These are phyloP conservation scores for Orientallactaga sibirica DNA, from an alignment of 2,797 vertebrate genomes.

Conservation along the genomic window DNA sequence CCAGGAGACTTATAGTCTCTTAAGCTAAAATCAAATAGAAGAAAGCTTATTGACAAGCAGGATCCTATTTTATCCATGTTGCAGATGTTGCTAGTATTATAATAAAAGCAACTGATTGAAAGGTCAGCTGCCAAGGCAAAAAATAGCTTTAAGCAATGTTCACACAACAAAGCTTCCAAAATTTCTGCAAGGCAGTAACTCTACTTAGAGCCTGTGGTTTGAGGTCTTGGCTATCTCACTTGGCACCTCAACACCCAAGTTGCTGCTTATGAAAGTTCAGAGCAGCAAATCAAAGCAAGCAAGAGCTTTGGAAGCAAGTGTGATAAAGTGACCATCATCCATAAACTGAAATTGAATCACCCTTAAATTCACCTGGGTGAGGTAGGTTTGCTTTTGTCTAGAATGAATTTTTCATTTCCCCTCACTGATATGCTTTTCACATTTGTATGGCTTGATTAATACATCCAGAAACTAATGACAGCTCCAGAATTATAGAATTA, in stretches of 20 bases:
- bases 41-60: conserved; percentile 85
- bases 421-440: conserved; percentile 82
- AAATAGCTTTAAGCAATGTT: conserved; percentile 87
- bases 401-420: conserved; percentile 78
- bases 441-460: conserved; percentile 84
- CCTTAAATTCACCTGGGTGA: conserved; percentile 61
- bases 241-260: conserved; percentile 81
- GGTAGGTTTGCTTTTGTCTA: conserved; percentile 72
- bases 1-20: conserved; percentile 71
- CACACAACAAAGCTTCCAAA: conserved; percentile 86
- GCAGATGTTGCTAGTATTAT: conserved; percentile 87
- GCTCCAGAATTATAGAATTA: conserved; percentile 79
- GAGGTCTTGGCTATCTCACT: conserved; percentile 84
- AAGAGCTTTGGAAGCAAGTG: conserved; percentile 81
- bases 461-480: conserved; percentile 83
- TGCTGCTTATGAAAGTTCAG: conserved; percentile 87
- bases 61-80: conserved; percentile 79
- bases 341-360: conserved; percentile 70
- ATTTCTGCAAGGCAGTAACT: conserved; percentile 88
- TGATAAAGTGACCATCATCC: conserved; percentile 71
- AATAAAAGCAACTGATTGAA: conserved; percentile 87
- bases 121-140: conserved; percentile 89
- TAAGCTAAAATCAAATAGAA: conserved; percentile 84
- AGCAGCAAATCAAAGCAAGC: conserved; percentile 75
- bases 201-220: conserved; percentile 85